phyloP scores from a whole-genome alignment of 1,140 invertebrate species.

The Cylas formicarius region DNA sequence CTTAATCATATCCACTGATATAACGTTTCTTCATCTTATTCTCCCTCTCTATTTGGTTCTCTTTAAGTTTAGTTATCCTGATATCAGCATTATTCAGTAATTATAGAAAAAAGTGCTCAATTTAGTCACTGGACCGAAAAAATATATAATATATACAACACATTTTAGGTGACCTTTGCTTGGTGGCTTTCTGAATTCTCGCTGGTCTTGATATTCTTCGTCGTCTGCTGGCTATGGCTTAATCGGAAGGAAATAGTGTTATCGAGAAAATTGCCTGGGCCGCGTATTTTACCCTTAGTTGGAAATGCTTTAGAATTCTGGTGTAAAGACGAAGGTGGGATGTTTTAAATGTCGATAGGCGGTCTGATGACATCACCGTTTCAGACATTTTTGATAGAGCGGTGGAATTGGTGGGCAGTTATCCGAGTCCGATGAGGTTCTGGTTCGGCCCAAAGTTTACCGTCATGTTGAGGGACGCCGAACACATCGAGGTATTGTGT shows the following conservation, averaged over 20 bases:
- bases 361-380: conserved; percentile 1
- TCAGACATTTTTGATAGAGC: conserved; percentile 12
- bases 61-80: too few species aligned
- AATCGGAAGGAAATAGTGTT: conserved; percentile 10
- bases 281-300: conserved; percentile 30
- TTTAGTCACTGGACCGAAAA: too few species aligned
- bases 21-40: too few species aligned
- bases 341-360: not conserved
- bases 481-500: conserved; percentile 13
- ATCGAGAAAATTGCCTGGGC: conserved; percentile 16
- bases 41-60: too few species aligned
- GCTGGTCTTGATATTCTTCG: not conserved
- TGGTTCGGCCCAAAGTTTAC: conserved; percentile 17
- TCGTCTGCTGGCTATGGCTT: conserved; percentile 1
- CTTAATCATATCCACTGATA: too few species aligned
- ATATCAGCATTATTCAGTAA: not conserved
- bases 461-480: conserved; percentile 3
- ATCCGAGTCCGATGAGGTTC: conserved; percentile 14
- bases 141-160: too few species aligned
- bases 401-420: not conserved
- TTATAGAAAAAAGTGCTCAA: not conserved
- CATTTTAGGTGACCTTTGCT: too few species aligned
- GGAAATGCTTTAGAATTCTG: conserved; percentile 22
- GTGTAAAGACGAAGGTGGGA: conserved; percentile 24
- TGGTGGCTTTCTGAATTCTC: not conserved